Percentiles rank a stretch among this genome's conserved stretches.
Conservation (phyloP, 2,888 invertebrate species). For the Tenthredo livida region DNA sequence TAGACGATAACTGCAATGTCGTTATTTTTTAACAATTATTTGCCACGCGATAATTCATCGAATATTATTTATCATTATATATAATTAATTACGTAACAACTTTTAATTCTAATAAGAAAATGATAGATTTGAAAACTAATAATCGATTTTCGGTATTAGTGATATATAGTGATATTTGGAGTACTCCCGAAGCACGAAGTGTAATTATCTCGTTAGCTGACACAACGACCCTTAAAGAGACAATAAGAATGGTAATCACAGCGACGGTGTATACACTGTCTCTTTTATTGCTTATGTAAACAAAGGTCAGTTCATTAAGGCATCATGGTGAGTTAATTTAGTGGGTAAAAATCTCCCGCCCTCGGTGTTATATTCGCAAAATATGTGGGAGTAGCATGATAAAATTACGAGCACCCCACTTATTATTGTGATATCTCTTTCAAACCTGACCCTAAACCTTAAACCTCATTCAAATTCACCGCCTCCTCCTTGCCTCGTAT, state of each 20-base stretch:
- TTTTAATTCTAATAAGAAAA: no score
- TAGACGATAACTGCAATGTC: no score
- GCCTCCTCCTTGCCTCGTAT: background rate
- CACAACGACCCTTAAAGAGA: conserved; percentile 37
- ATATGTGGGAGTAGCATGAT: conserved; percentile 46
- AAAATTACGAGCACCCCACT: conserved; percentile 18
- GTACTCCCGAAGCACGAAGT: background rate
- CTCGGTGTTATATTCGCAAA: conserved; percentile 24
- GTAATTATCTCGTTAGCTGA: conserved; percentile 41
- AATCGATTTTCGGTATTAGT: no score
- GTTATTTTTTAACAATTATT: no score
- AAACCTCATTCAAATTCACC: conserved; percentile 47
- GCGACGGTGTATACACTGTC: conserved; percentile 29
- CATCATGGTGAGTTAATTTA: conserved; percentile 30
- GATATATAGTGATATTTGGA: background rate
- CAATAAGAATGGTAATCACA: conserved; percentile 46
- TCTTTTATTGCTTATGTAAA: conserved; percentile 49
- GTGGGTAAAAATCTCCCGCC: conserved; percentile 20
- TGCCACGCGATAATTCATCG: no score
- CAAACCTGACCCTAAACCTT: conserved; percentile 34
- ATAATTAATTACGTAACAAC: no score
- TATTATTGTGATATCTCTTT: conserved; percentile 42
- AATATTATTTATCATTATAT: no score
- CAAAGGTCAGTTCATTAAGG: conserved; percentile 46
- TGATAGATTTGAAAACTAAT: no score